Evolutionary conservation across 2,888 invertebrate genomes (phyloP), one percentile per base, ranked within the genome.

Genomic region (Hedya salicella): DNA sequence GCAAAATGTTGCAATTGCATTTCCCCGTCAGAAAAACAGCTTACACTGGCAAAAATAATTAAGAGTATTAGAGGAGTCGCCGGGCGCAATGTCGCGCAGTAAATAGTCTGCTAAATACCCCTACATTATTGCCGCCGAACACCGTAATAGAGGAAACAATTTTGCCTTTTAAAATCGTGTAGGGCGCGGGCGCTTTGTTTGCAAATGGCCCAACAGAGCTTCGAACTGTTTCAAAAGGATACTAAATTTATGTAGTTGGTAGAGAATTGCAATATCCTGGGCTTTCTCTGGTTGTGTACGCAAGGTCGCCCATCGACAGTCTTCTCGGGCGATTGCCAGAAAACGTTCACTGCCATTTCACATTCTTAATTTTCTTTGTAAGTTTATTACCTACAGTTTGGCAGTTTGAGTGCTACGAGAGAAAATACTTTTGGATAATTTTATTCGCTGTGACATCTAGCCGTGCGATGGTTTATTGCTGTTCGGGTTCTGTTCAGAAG

Each of bases 41-140:
- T 90, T 89, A 88, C 88, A 88, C 87, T 85, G 84, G 89, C 90
- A 89, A 90, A 91, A 91, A 91, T 91, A 91, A 91, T 91, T 91
- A 91, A 90, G 91, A 89, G 89, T 87, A 90, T 91, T 90, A 91
- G 89, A 84, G 78, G 81, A 89, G 88, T 88, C 85, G 85, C 80
- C 80, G 83, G 81, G 86, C 86, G 83, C 79, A 87, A 82, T 86
- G 87, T 87, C 89, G 87, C 88, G 83, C 86, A 87, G 85, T 90
- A 89, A 91, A 91, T 90, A 88, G 85, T 85, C 86, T 85, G 86
- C 86, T 91, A 91, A 91, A 89, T 87, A 88, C 89, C 68, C 86
- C 89, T 89, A 89, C 88, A 88, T 90, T 90, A 91, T 91, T 89
- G 89, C 90, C 79, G 75, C 74, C 84, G 83, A 81, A 83, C 80